Base-by-base conservation (phyloP, 2,797 vertebrate genomes). In the Dipus sagitta region DNA sequence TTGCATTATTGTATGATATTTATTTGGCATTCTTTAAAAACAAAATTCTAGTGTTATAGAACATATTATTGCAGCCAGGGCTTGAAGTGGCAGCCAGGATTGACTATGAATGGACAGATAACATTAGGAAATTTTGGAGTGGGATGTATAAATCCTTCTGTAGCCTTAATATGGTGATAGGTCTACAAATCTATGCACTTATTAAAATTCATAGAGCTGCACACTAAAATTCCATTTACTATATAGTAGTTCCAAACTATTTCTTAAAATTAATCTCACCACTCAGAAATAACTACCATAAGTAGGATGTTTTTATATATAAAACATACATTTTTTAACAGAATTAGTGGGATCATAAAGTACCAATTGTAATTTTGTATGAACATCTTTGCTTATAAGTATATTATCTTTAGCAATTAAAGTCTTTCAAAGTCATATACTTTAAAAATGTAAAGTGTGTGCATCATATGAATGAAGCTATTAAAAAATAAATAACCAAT, bases 401-500 rank as follows among this genome's bases (percentile, higher is more conserved):
- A 72, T 3, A 68, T 28, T 38, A 54, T 58, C 26, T 58, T 58
- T 76, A 71, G 12, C 23, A 81, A 70, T 21, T 64, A 21, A 76
- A 89, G 24, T 54, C 4, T 62, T 62, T 80, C 2, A 42, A 60
- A 75, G 67, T 54, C 76, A 60, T 42, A 12, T 20, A 84, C 47
- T 84, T 89, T 74, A 28, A 92, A 71, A 90, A 76, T 89, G 21
- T 70, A n/a, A 65, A 74, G 30, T 28, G 67, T 85, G 24, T 81
- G 1, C 1, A 8, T 78, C 71, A 64, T 54, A 62, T 85, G 24
- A 54, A 15, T 70, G 62, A 64, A 92, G 47, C 20, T 85, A 4
- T 81, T 77, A 75, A 4, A 68, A 60, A 58, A 86, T 80, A 17
- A 42, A 65, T 76, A 52, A 42, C 21, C 64, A 64, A 70, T 80